Evolutionary conservation across 2,888 invertebrate genomes (phyloP).

Genomic region (Thumatha senex): DNA sequence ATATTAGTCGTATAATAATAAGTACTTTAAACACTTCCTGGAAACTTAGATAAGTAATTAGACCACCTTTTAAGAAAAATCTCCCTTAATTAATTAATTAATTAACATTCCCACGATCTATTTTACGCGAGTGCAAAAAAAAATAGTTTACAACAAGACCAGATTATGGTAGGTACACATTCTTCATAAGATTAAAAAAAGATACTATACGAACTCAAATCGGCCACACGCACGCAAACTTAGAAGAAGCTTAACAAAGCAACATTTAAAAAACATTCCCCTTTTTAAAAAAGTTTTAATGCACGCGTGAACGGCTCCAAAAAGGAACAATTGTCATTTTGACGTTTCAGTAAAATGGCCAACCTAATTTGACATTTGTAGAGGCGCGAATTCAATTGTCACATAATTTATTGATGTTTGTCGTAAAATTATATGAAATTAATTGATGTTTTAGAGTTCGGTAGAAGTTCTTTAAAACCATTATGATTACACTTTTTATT

Average conservation of each 20-base stretch:
- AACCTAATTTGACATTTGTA: constrained; percentile 79
- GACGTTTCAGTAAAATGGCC: constrained; percentile 70
- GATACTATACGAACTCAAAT: constrained; percentile 16
- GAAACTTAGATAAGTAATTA: neutral
- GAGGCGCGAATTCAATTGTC: constrained; percentile 78
- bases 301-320: constrained; percentile 70
- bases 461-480: neutral
- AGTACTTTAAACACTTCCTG: no score
- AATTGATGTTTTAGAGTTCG: constrained; percentile 53
- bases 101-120: constrained; percentile 30
- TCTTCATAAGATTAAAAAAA: constrained; percentile 26
- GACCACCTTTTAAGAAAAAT: neutral
- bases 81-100: neutral
- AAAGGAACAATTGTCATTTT: constrained; percentile 50
- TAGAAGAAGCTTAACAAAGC: constrained; percentile 25
- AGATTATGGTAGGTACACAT: constrained; percentile 27
- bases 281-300: constrained; percentile 53
- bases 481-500: neutral
- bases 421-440: constrained; percentile 65
- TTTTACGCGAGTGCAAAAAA: constrained; percentile 31
- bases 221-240: constrained; percentile 35
- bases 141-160: constrained; percentile 28
- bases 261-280: constrained; percentile 60
- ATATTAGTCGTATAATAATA: no score
- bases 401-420: constrained; percentile 78